phyloP scores from a whole-genome alignment of 2,888 invertebrate genomes.

The Tachina lurida region DNA sequence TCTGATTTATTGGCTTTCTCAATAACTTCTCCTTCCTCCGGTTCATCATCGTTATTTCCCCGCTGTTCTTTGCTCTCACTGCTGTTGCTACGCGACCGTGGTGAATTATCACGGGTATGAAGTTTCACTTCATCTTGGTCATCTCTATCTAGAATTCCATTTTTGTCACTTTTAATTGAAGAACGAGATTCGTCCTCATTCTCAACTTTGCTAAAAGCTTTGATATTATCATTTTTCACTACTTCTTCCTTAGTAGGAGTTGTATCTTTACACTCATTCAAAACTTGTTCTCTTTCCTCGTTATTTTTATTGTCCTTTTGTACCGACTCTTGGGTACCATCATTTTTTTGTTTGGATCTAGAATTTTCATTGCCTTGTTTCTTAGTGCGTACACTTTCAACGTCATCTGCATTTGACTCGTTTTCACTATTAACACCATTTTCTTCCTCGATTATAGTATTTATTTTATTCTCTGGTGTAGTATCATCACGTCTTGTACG shows the following conservation, averaged over 20 bases:
- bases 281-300: constrained; percentile 74
- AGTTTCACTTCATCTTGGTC: constrained; percentile 62
- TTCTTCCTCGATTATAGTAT: constrained; percentile 84
- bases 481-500: constrained; percentile 70
- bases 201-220: constrained; percentile 3
- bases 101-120: constrained; percentile 63
- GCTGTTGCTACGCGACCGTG: constrained; percentile 64
- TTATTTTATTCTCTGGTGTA: constrained; percentile 84
- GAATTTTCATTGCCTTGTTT: constrained; percentile 14
- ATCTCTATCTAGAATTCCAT: constrained; percentile 32
- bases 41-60: constrained; percentile 56
- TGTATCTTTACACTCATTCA: constrained; percentile 62
- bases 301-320: constrained; percentile 69
- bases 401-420: constrained; percentile 52
- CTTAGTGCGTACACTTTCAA: constrained; percentile 30
- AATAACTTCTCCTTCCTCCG: constrained; percentile 59
- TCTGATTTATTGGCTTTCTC: constrained; percentile 57
- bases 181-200: constrained; percentile 45
- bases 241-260: constrained; percentile 36
- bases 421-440: constrained; percentile 80
- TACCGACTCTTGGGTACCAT: constrained; percentile 65
- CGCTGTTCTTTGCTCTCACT: constrained; percentile 41
- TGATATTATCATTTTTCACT: not conserved
- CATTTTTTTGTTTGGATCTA: constrained; percentile 34
- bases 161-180: constrained; percentile 53